Base-by-base conservation (phyloP, 2,797 vertebrate genomes). In the Xenentodon cancila region DNA sequence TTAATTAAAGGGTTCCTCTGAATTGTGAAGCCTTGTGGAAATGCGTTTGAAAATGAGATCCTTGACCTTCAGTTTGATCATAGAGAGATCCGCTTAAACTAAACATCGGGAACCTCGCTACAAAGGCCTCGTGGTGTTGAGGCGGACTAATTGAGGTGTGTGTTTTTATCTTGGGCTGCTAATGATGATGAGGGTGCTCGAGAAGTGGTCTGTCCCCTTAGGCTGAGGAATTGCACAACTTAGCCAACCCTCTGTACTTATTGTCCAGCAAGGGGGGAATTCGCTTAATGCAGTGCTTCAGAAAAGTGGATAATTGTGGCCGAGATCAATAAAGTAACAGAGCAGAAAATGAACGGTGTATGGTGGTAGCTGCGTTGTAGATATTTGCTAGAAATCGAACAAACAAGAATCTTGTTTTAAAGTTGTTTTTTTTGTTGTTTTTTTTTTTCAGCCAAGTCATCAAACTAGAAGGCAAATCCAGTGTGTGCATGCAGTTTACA, bases 241-340 rank as follows among this genome's bases (percentile, higher is more conserved):
- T 88, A 87, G 88, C 88, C 90, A 89, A 86, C 88, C 92, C 84
- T 91, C 90, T 93, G 93, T 94, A 92, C 91, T 94, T 95, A 94
- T 93, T 95, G 93, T 93, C 94, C 91, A 94, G 92, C 93, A 94
- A 93, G 92, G 85, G 87, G 88, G 91, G 91, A 91, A 92, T 92
- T 92, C 91, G 89, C 92, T 93, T 93, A 94, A 93, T 93, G 89
- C 88, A 89, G 89, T 83, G 89, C 86, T 90, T 90, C 88, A 92
- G 91, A 93, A 93, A 93, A 94, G 93, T 91, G 89, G 91, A 93
- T 94, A 95, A 95, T 93, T 95, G 94, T 92, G 91, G 89, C 85
- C 71, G 79, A 91, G 86, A 95, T 95, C 95, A 93, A 96, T 96
- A 94, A 93, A 90, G 88, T 92, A 94, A 90, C 87, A 64, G 88